Base-by-base conservation (phyloP, 2,113 vertebrate genomes). In the Rattus rattus region DNA sequence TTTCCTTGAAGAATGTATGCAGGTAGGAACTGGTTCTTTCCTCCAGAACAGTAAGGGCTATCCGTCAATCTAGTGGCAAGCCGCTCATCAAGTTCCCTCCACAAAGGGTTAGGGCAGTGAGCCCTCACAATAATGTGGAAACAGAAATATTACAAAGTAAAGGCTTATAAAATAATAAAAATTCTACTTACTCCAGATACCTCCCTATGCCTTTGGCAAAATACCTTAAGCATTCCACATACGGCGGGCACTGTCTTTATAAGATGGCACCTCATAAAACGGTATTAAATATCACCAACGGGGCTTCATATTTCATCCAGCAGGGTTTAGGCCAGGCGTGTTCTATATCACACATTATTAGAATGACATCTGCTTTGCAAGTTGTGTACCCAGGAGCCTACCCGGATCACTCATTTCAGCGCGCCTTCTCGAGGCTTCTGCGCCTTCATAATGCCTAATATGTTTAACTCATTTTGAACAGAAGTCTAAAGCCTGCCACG, bases 91-190 rank as follows among this genome's bases (percentile, higher is more conserved):
- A 98, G 97, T 98, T 98, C 97, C 90, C 98, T 97, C 97, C 94
- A 98, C 98, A 98, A 98, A 99, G 98, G 98, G 98, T 98, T 98
- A 98, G 98, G 97, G 96, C 98, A 98, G 98, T 97, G 97, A 98
- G 98, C 98, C 92, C 97, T 98, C 98, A 98, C 98, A 98, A 98
- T 99, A 98, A 99, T 98, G 98, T 99, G 98, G 99, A 99, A 98
- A 99, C 98, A 99, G 98, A 98, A 99, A 99, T 98, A 99, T 99
- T 99, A 99, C 98, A 99, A 99, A 99, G 99, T 98, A 98, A 99
- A 99, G 98, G 98, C 99, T 99, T 99, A 99, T 99, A 98, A 99
- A 99, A 99, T 99, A 99, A 99, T 99, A 99, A 99, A 99, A 98
- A 98, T 99, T 99, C 99, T 99, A 99, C 99, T 98, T 98, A 98